Evolutionary conservation across 1,140 invertebrate species (phyloP).

Genomic region (Trachymyrmex septentrionalis): DNA sequence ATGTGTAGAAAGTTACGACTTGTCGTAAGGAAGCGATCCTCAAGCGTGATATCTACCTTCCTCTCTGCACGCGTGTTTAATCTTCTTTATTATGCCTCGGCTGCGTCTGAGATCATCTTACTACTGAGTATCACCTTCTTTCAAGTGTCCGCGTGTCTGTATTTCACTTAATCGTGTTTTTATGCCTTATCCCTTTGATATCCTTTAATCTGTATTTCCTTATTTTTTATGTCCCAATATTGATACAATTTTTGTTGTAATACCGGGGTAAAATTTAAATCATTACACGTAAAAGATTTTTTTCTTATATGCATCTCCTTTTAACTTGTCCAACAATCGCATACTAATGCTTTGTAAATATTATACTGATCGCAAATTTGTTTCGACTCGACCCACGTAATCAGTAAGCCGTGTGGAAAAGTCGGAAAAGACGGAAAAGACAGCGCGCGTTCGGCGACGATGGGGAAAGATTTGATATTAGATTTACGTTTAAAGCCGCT

Average conservation of each 20-base stretch:
- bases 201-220: constrained; percentile 13
- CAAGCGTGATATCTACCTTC: constrained; percentile 29
- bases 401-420: constrained; percentile 62
- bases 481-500: constrained; percentile 67
- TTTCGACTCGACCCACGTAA: constrained; percentile 53
- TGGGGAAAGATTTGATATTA: constrained; percentile 72
- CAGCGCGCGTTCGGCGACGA: not conserved
- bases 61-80: constrained; percentile 40
- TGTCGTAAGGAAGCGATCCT: constrained; percentile 40
- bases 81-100: constrained; percentile 34
- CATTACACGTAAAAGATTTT: not conserved
- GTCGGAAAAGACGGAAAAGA: constrained; percentile 56
- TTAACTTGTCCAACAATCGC: not conserved
- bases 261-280: constrained; percentile 36
- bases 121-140: constrained; percentile 23
- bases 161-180: constrained; percentile 29
- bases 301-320: constrained; percentile 31
- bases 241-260: not conserved
- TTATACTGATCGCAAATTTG: not conserved
- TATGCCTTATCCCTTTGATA: not conserved
- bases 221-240: not conserved
- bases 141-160: not conserved
- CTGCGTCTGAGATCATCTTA: constrained; percentile 45
- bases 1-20: constrained; percentile 31
- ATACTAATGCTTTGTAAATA: not conserved